Base-by-base conservation (phyloP, 2,888 invertebrate species). In the Octonoba sinensis region DNA sequence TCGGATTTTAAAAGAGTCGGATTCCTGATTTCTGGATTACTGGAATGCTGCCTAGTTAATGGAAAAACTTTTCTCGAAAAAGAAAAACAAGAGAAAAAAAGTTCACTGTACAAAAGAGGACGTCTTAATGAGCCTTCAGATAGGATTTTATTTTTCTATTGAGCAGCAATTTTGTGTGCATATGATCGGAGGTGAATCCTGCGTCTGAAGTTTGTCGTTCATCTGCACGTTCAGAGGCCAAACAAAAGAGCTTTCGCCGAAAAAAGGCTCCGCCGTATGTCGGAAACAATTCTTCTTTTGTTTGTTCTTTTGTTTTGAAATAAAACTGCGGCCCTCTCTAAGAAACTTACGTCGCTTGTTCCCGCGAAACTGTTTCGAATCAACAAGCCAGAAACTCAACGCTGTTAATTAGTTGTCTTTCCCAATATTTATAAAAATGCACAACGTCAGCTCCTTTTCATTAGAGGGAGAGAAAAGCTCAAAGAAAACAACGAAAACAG, bases 401-500 rank as follows among this genome's bases (percentile, higher is more conserved):
- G 69, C 81, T 64, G 74, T 75, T 75, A 81, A 81, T 81, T 81
- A 81, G 81, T 75, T 81, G 74, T 81, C 81, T 81, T 81, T 81
- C 74, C 81, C 74, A 75, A 81, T 81, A 81, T 81, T 81, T 81
- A 81, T 81, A 81, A 81, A 81, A 81, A 81, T 81, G 81, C 81
- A 57, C 74, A 81, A 70, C 77, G 70, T 59, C 67, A 74, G 65
- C 74, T 74, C 74, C 81, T 81, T 81, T 81, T 74, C 74, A 74
- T 74, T 81, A 74, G 65, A 46, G 27, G 71, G 57, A 71, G 76
- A 73, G 78, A 78, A 71, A 78, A 72, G 79, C 67, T 73, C 54
- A 72, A 78, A 66, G 78, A 78, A 71, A 78, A 79, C 72, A 67
- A 67, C 67, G 44, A 82, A 75, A 70, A 70, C 73, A 60, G 79